Conservation (phyloP, 2,113 vertebrate genomes). For the Motacilla alba region DNA sequence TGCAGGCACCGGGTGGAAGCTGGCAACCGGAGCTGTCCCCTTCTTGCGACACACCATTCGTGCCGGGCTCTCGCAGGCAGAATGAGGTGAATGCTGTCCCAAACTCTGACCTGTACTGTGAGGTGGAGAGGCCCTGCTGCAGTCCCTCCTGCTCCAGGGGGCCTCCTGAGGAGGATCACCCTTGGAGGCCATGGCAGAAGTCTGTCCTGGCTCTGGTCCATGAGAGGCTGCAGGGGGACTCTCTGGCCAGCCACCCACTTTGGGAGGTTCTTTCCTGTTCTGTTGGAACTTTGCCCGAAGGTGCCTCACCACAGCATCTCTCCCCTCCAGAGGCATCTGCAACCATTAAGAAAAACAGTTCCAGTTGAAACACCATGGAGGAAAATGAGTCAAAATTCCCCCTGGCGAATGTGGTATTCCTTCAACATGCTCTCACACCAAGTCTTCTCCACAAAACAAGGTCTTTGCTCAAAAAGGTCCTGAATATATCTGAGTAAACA, state of each 20-base stretch:
- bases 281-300: conserved; percentile 26
- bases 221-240: background rate
- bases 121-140: background rate
- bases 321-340: background rate
- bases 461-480: background rate
- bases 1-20: background rate
- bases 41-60: background rate
- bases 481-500: background rate
- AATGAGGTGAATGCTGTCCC: background rate
- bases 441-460: background rate
- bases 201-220: background rate
- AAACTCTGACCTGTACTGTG: background rate
- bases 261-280: background rate
- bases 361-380: background rate
- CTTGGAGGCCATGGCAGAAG: background rate
- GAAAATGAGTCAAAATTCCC: background rate
- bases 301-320: background rate
- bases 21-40: background rate
- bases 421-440: background rate
- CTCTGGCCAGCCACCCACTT: fast-evolving
- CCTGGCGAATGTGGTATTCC: background rate
- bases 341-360: background rate
- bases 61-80: fast-evolving
- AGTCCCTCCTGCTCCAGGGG: background rate
- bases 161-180: background rate